Percentiles rank a stretch among this genome's conserved stretches.
These are phyloP conservation scores for Origma solitaria DNA, from an alignment of 2,113 vertebrate species.

Conservation along the genomic window DNA sequence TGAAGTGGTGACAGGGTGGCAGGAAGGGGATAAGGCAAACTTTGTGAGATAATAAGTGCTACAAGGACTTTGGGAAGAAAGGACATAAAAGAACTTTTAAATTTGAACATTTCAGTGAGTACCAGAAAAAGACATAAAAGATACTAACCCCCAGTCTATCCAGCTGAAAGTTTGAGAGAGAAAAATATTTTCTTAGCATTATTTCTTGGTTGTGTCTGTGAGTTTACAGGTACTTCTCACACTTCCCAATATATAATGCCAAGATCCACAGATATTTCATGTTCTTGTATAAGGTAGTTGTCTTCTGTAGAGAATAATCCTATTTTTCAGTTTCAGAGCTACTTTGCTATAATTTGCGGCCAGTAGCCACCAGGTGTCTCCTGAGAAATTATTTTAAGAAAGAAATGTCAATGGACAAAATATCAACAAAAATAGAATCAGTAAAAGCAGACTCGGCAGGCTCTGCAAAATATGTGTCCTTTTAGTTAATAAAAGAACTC, in stretches of 20 bases:
- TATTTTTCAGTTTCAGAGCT: slow-evolving; percentile 31
- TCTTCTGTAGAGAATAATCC: slow-evolving; percentile 18
- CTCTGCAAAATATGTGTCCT: background rate
- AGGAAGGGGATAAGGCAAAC: background rate
- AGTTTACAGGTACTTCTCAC: slow-evolving; percentile 24
- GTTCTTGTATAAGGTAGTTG: background rate
- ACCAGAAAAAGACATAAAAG: background rate
- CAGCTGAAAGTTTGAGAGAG: background rate
- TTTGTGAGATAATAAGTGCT: background rate
- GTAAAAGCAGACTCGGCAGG: slow-evolving; percentile 2
- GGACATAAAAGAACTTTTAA: background rate
- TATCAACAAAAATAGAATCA: slow-evolving; percentile 42
- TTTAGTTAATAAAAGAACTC: slow-evolving; percentile 32
- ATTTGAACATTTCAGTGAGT: background rate
- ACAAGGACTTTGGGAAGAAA: slow-evolving; percentile 4
- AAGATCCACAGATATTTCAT: background rate
- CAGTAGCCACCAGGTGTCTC: background rate
- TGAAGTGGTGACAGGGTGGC: background rate
- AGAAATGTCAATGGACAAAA: background rate
- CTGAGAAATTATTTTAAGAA: slow-evolving; percentile 31
- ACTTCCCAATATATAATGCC: background rate
- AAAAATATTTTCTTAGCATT: slow-evolving; percentile 16
- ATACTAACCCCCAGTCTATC: background rate
- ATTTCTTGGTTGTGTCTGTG: background rate
- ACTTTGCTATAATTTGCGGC: slow-evolving; percentile 1